Percentiles rank a stretch among this genome's conserved stretches.
Evolutionary conservation across 2,888 invertebrate species (phyloP).

Genomic region (Cheilosia impressa): DNA sequence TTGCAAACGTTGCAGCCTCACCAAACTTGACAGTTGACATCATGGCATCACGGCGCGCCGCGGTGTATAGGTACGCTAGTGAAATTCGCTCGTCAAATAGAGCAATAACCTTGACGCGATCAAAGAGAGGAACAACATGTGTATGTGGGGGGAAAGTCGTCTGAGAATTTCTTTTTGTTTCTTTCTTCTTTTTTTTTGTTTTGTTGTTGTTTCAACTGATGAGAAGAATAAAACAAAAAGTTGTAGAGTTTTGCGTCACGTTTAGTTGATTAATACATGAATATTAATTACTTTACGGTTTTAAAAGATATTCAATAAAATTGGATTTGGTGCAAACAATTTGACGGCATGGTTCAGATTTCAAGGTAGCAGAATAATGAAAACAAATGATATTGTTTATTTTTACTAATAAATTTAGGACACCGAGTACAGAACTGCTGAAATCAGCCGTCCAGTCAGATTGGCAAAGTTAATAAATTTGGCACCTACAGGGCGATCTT

Average conservation of each 20-base stretch:
- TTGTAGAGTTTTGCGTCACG: constrained; percentile 20
- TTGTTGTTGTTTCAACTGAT: constrained; percentile 8
- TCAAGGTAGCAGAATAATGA: neutral
- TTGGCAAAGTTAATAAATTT: too few species aligned
- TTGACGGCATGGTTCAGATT: neutral
- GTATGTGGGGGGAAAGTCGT: constrained; percentile 47
- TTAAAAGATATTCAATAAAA: constrained; percentile 12
- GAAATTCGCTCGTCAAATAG: constrained; percentile 45
- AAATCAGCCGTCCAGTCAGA: too few species aligned
- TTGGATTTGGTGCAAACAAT: neutral
- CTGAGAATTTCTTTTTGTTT: constrained; percentile 35
- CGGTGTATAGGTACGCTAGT: constrained; percentile 19
- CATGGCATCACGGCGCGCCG: neutral
- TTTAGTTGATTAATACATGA: constrained; percentile 20
- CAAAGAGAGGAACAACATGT: constrained; percentile 28
- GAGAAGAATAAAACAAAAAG: constrained; percentile 7
- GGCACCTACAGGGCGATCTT: too few species aligned
- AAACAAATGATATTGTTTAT: neutral
- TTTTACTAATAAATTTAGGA: neutral
- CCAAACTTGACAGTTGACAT: neutral
- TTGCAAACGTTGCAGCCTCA: constrained; percentile 7
- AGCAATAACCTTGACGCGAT: constrained; percentile 67
- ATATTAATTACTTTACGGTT: constrained; percentile 8
- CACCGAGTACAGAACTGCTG: neutral
- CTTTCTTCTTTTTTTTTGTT: too few species aligned